A percentile compares a stretch with the other conserved stretches of the same genome.
These are phyloP conservation scores for Phyllotis vaccarum DNA, from an alignment of 2,797 vertebrate species.

Conservation along the genomic window DNA sequence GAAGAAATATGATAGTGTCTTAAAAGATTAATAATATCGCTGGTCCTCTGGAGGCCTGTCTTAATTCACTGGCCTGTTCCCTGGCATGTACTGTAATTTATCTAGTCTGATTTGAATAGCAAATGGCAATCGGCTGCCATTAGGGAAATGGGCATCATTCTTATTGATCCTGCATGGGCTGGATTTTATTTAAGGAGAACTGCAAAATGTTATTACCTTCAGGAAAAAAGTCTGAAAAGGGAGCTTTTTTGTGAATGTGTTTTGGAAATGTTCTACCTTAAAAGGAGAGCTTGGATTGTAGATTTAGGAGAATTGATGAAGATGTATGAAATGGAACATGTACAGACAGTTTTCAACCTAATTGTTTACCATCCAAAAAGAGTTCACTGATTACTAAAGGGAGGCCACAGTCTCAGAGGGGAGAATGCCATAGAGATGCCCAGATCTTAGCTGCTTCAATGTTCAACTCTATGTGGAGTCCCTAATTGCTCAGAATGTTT, in stretches of 20 bases:
- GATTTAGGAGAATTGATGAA: conserved; percentile 38
- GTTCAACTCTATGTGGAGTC: conserved; percentile 9
- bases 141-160: conserved; percentile 93
- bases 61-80: conserved; percentile 94
- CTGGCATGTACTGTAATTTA: conserved; percentile 94
- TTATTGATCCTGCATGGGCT: conserved; percentile 92
- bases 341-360: conserved; percentile 74
- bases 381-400: conserved; percentile 68
- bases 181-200: conserved; percentile 92
- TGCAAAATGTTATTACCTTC: conserved; percentile 91
- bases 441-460: conserved; percentile 42
- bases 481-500: conserved; percentile 55
- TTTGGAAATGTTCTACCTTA: conserved; percentile 80
- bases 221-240: conserved; percentile 85
- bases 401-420: conserved; percentile 47
- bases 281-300: conserved; percentile 67
- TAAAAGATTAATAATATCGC: conserved; percentile 94
- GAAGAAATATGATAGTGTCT: conserved; percentile 94
- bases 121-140: conserved; percentile 93
- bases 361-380: conserved; percentile 74
- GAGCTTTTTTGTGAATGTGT: conserved; percentile 82
- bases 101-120: conserved; percentile 94
- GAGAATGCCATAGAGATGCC: conserved; percentile 20
- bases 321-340: conserved; percentile 66
- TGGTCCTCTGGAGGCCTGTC: conserved; percentile 93